A percentile compares a stretch with the other conserved stretches of the same genome.
phyloP scores from a whole-genome alignment of 2,113 vertebrate genomes.

The Oenanthe oenanthe region DNA sequence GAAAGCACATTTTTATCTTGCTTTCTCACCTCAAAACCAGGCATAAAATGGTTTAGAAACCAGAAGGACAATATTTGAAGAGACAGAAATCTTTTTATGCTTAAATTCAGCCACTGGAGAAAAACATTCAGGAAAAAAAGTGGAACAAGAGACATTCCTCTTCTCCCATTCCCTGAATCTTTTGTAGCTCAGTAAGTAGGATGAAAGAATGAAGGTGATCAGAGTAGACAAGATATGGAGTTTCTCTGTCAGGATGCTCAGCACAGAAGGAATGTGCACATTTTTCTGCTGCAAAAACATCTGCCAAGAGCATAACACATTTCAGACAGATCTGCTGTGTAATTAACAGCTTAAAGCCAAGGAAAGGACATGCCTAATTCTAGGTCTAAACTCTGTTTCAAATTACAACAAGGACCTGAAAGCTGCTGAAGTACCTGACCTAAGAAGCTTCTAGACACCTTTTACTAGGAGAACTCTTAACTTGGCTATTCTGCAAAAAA shows the following conservation, averaged over 20 bases:
- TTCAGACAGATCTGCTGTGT: background rate
- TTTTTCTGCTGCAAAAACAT: background rate
- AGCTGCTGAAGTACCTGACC: background rate
- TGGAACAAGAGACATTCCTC: background rate
- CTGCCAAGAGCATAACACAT: background rate
- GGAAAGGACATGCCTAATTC: background rate
- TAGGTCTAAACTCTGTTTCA: background rate
- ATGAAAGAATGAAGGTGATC: background rate
- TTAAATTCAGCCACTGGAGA: background rate
- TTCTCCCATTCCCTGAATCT: background rate
- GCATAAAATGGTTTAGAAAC: background rate
- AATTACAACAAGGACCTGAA: background rate
- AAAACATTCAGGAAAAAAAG: slow-evolving; percentile 26
- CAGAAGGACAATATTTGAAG: background rate
- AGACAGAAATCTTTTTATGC: background rate
- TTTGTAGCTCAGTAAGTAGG: background rate
- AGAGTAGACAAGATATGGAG: background rate
- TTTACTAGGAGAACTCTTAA: background rate
- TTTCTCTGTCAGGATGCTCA: background rate
- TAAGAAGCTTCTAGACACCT: background rate
- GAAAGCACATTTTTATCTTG: background rate
- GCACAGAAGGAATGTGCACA: background rate
- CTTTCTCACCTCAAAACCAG: background rate
- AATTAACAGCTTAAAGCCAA: background rate
- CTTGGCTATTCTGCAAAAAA: background rate